Evolutionary conservation across 1,140 invertebrate genomes (phyloP), one percentile per base, ranked within the genome.

Genomic region (Parapsyche elsis): DNA sequence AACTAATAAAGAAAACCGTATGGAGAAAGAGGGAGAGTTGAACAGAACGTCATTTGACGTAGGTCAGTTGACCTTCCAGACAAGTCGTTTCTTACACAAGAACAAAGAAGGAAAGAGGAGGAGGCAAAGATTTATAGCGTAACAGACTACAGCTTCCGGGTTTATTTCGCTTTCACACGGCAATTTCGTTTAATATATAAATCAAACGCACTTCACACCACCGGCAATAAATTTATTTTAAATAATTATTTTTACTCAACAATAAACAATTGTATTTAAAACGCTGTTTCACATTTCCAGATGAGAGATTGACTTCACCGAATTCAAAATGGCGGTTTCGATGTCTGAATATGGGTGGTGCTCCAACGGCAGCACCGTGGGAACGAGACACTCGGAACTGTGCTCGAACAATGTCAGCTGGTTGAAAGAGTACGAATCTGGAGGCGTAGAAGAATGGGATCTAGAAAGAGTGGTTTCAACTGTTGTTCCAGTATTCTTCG

Each of bases 401-500:
- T 83, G 83, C 23, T 45, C 73, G 26, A 80, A 80, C 71, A 85
- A 84, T 38, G 9, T 46, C 7, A 79, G 76, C 19, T 84, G 81
- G 80, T 12, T 78, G 5, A 67, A 82, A 5, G 84, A 85, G 9
- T 85, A 85, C 19, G 83, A 84, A 5, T 81, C 71, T 5, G 84
- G 84, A 61, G 84, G 90, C 84, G 87, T 85, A 73, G 88, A 89
- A 76, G 88, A 89, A 80, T 79, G 85, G 16, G 80, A 90, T 9
- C 86, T 93, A 45, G 88, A 93, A 76, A 89, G 87, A 1, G 90
- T 94, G 46, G 93, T 95, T 0, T 90, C 89, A 9, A 89, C 93
- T 70, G 91, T 96, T 9, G 95, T 98, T 24, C 95, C 96, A 0
- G 91, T 96, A 26, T 92, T 97, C 84, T 98, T 97, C 86, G 95